A percentile compares a stretch with the other conserved stretches of the same genome.
Conservation (phyloP, 2,113 vertebrate species). For the Ameiurus melas region DNA sequence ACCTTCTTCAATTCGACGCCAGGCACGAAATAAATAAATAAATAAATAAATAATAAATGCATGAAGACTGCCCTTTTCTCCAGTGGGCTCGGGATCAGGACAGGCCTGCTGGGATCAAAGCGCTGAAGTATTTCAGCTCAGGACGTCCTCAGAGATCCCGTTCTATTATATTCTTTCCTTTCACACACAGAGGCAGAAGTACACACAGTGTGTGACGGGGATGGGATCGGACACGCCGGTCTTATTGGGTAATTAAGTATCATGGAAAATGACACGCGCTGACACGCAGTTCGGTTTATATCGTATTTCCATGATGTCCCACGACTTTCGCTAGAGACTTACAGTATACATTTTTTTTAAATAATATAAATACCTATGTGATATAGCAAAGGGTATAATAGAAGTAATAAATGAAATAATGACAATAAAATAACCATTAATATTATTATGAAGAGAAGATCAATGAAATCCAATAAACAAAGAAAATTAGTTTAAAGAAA, state of each 20-base stretch:
- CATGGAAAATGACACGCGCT: slow-evolving; percentile 35
- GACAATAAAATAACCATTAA: too few species aligned
- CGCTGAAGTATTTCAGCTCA: slow-evolving; percentile 41
- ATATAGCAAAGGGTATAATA: background rate
- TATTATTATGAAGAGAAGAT: background rate
- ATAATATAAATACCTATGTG: background rate
- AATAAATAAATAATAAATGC: background rate
- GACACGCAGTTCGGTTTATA: background rate
- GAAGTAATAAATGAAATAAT: background rate
- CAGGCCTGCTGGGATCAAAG: slow-evolving; percentile 47
- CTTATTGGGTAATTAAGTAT: slow-evolving; percentile 10
- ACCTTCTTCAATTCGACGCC: background rate
- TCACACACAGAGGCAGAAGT: background rate
- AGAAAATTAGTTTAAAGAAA: background rate
- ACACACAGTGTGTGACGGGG: background rate
- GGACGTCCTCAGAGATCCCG: slow-evolving; percentile 46
- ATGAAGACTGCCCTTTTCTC: slow-evolving; percentile 19
- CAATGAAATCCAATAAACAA: background rate
- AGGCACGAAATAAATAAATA: background rate
- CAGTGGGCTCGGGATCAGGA: slow-evolving; percentile 1
- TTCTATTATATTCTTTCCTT: slow-evolving; percentile 34
- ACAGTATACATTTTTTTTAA: background rate
- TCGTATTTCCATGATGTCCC: background rate
- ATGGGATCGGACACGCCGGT: slow-evolving; percentile 11
- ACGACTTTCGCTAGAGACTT: background rate